These are phyloP conservation scores for Dendroctonus valens DNA, from an alignment of 1,140 invertebrate genomes.

Conservation along the genomic window DNA sequence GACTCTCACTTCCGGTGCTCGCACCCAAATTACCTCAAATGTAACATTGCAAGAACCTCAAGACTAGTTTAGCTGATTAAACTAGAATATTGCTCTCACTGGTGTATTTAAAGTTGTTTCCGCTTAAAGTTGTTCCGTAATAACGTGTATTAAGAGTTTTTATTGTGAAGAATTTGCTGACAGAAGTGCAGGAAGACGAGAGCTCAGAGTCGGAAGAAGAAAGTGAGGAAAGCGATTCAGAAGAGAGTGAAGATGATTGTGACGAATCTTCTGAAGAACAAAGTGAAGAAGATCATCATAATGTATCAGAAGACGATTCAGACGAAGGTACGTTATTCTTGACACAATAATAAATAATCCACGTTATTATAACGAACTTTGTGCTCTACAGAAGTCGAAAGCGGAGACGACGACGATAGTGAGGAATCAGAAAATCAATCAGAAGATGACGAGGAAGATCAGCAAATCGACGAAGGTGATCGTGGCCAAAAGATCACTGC, in stretches of 20 bases:
- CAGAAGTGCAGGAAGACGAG: slow-evolving; percentile 51
- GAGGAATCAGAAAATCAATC: slow-evolving; percentile 36
- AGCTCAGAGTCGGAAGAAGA: slow-evolving; percentile 57
- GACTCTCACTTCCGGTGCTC: no score
- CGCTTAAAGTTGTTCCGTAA: no score
- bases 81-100: no score
- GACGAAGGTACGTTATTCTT: slow-evolving; percentile 24
- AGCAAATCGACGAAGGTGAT: slow-evolving; percentile 35
- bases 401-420: not conserved
- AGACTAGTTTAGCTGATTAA: no score
- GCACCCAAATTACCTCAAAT: no score
- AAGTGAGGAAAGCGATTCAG: slow-evolving; percentile 44
- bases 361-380: not conserved
- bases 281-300: slow-evolving; percentile 42
- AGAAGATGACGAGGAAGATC: slow-evolving; percentile 37
- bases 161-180: slow-evolving; percentile 24
- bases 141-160: not conserved
- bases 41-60: no score
- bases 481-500: slow-evolving; percentile 37
- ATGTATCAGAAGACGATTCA: slow-evolving; percentile 33
- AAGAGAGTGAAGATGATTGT: slow-evolving; percentile 41
- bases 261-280: slow-evolving; percentile 48
- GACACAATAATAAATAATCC: not conserved
- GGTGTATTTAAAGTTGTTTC: no score
- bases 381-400: slow-evolving; percentile 6